Evolutionary conservation across 2,888 invertebrate species (phyloP).

Genomic region (Yponomeuta malinellus): DNA sequence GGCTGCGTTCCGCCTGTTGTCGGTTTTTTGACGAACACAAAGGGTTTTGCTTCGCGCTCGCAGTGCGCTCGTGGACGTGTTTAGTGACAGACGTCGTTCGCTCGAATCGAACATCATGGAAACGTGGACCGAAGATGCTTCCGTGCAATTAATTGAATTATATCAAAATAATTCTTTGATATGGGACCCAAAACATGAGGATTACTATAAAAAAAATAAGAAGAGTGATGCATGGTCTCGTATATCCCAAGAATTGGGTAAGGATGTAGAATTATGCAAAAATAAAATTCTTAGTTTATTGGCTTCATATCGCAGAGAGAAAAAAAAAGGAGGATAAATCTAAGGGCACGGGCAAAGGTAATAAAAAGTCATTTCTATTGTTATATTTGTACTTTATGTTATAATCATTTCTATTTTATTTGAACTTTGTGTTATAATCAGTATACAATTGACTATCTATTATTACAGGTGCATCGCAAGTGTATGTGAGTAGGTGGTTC

Average conservation of each 20-base stretch:
- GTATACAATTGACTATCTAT: slow-evolving; percentile 11
- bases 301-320: no score
- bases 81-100: no score
- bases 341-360: no score
- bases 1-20: no score
- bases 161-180: slow-evolving; percentile 6
- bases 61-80: slow-evolving; percentile 8
- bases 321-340: no score
- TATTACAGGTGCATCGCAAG: slow-evolving; percentile 25
- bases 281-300: no score
- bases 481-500: slow-evolving; percentile 21
- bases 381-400: no score
- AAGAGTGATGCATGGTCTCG: slow-evolving; percentile 7
- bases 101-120: not conserved
- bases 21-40: no score
- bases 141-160: slow-evolving; percentile 8
- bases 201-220: slow-evolving; percentile 1
- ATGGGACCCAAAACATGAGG: slow-evolving; percentile 5
- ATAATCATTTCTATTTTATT: no score
- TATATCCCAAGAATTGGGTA: not conserved
- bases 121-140: slow-evolving; percentile 8
- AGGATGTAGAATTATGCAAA: no score
- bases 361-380: no score
- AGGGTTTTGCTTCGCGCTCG: not conserved
- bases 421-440: no score